Evolutionary conservation across 2,797 vertebrate genomes (phyloP).

Genomic region (Urophycis tenuis): DNA sequence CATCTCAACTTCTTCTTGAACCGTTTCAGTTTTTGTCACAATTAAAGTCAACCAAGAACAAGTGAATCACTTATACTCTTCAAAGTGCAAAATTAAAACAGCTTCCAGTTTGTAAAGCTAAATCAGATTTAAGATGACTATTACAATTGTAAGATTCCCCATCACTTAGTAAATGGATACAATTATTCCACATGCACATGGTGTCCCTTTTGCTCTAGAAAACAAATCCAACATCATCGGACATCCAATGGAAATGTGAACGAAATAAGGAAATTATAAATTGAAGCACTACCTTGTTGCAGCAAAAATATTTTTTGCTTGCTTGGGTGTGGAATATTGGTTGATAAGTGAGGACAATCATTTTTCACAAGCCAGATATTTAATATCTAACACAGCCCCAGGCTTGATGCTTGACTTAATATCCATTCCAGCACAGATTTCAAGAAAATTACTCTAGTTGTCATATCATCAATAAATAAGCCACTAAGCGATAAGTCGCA

Average conservation of each 20-base stretch:
- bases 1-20: background rate
- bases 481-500: background rate
- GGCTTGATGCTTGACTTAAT: background rate
- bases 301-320: background rate
- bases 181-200: too few species aligned
- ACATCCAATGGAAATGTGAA: background rate
- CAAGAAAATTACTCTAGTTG: background rate
- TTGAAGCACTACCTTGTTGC: background rate
- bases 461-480: conserved; percentile 5
- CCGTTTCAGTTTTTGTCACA: too few species aligned
- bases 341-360: background rate
- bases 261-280: background rate
- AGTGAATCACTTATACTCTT: too few species aligned
- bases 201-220: background rate
- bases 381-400: background rate
- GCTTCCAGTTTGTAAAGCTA: too few species aligned
- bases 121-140: too few species aligned
- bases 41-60: too few species aligned
- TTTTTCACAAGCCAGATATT: background rate
- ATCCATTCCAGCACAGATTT: background rate
- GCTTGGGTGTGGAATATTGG: background rate
- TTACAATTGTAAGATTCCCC: too few species aligned
- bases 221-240: background rate
- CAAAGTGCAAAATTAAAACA: too few species aligned
- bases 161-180: too few species aligned